Conservation (phyloP, 2,888 invertebrate species). For the Troides helena region DNA sequence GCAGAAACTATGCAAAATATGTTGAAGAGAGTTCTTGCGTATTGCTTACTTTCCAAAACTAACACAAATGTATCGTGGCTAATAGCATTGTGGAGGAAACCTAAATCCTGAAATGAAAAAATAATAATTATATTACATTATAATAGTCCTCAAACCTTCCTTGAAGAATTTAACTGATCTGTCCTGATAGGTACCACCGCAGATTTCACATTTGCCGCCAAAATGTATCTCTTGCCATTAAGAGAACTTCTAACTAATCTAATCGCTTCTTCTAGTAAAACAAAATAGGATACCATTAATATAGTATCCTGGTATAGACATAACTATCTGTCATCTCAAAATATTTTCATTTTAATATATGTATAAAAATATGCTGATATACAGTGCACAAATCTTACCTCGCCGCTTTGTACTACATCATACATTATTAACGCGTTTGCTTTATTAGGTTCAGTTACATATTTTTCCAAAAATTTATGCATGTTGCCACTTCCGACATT, state of each 20-base stretch:
- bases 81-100: not conserved
- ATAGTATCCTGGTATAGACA: too few species aligned
- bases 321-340: too few species aligned
- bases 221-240: too few species aligned
- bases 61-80: not conserved
- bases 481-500: not conserved
- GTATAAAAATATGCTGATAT: too few species aligned
- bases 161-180: too few species aligned
- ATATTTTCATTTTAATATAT: too few species aligned
- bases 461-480: not conserved
- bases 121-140: not conserved
- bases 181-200: too few species aligned
- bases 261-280: too few species aligned
- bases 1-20: slow-evolving; percentile 2
- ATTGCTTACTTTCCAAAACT: not conserved
- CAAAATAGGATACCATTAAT: too few species aligned
- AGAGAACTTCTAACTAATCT: too few species aligned
- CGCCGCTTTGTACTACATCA: not conserved
- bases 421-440: slow-evolving; percentile 5
- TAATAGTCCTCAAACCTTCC: too few species aligned
- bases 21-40: not conserved
- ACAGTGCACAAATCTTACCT: not conserved
- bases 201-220: too few species aligned
- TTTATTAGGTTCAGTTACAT: not conserved
- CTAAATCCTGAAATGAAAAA: not conserved